phyloP scores from a whole-genome alignment of 2,797 vertebrate species.

The Dermochelys coriacea region DNA sequence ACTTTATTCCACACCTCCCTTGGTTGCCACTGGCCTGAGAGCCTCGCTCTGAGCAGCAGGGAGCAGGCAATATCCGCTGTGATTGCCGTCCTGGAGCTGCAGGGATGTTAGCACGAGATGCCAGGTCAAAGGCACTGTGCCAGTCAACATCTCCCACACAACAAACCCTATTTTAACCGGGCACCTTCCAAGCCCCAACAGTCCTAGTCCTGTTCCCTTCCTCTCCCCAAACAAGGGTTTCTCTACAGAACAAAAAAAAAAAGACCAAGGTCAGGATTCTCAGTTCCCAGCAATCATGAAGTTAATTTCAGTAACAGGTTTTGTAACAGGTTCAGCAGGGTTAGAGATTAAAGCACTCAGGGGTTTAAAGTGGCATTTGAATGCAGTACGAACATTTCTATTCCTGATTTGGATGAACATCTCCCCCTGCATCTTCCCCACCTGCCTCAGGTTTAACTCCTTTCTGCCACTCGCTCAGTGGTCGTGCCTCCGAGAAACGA shows the following conservation, averaged over 20 bases:
- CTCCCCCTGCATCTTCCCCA: background rate
- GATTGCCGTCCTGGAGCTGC: fast-evolving
- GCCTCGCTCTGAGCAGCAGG: fast-evolving
- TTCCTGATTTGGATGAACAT: background rate
- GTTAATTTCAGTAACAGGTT: background rate
- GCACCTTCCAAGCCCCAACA: background rate
- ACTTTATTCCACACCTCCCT: background rate
- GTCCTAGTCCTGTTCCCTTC: background rate
- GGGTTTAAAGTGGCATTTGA: background rate
- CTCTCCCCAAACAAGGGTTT: background rate
- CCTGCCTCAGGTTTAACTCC: background rate
- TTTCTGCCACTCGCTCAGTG: background rate
- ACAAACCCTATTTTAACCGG: fast-evolving
- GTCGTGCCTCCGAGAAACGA: fast-evolving
- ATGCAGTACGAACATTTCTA: fast-evolving
- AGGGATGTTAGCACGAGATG: fast-evolving
- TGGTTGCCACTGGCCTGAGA: background rate
- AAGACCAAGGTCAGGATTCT: background rate
- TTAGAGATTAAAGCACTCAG: background rate
- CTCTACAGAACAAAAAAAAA: background rate
- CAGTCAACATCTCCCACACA: background rate
- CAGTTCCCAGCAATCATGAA: background rate
- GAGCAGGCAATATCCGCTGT: fast-evolving
- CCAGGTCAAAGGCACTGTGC: background rate
- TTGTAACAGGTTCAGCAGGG: constrained; percentile 12